Evolutionary conservation across 2,888 invertebrate genomes (phyloP).

Genomic region (Mimachlamys varia): DNA sequence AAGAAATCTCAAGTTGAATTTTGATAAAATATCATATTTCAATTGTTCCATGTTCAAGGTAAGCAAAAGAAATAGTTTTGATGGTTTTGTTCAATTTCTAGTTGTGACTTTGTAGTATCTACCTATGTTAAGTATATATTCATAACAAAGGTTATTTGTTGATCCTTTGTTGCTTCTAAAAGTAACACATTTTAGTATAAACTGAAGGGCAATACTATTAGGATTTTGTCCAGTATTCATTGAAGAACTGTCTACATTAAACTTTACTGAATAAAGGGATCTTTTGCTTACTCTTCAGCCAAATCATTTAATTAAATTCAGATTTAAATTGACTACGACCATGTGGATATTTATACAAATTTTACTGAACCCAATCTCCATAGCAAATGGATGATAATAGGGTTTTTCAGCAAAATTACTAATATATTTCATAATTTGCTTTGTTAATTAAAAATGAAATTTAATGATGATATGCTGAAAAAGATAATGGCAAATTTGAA

Average conservation of each 20-base stretch:
- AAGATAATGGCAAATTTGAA: not conserved
- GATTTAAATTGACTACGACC: not conserved
- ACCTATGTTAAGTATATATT: not conserved
- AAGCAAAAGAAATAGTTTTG: not conserved
- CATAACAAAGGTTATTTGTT: not conserved
- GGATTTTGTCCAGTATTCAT: not conserved
- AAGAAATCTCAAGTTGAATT: not conserved
- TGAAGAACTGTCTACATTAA: not conserved
- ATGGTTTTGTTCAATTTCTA: not conserved
- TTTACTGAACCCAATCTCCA: too few relatives aligned
- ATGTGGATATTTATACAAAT: too few relatives aligned
- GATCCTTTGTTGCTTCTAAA: not conserved
- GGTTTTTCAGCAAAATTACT: too few relatives aligned
- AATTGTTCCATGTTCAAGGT: not conserved
- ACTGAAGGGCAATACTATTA: not conserved
- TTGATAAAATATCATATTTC: not conserved
- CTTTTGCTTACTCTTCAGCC: not conserved
- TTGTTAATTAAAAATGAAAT: too few relatives aligned
- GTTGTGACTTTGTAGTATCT: not conserved
- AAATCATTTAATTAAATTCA: not conserved
- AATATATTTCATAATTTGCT: too few relatives aligned
- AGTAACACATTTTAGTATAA: not conserved
- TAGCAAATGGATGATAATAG: too few relatives aligned
- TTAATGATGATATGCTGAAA: too few relatives aligned
- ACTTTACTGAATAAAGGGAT: not conserved